phyloP scores from a whole-genome alignment of 2,888 invertebrate genomes.

The Gymnoscelis rufifasciata region DNA sequence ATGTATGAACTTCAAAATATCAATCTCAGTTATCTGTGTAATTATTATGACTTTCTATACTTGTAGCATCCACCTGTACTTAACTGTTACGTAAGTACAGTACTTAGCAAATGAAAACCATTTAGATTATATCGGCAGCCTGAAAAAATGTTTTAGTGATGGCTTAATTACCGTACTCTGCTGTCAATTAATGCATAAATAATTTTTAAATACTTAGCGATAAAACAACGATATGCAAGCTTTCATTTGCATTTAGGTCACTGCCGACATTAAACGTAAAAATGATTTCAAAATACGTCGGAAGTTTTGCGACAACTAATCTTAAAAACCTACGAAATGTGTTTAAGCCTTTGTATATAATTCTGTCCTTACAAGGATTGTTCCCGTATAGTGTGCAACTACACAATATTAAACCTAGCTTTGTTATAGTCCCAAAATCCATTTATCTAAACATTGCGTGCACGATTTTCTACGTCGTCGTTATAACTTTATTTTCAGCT shows the following conservation, averaged over 20 bases:
- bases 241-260: conserved; percentile 11
- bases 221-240: conserved; percentile 10
- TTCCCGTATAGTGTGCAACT: conserved; percentile 47
- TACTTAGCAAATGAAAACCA: not conserved
- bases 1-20: too few species aligned
- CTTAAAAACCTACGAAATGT: conserved; percentile 25
- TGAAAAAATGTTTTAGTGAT: conserved; percentile 25
- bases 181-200: conserved; percentile 29
- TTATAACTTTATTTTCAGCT: conserved; percentile 40
- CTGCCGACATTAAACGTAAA: conserved; percentile 15
- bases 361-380: conserved; percentile 40
- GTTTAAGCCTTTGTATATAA: conserved; percentile 44
- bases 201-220: conserved; percentile 8
- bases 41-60: too few species aligned
- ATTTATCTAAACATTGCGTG: conserved; percentile 51
- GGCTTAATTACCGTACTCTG: conserved; percentile 29
- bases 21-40: too few species aligned
- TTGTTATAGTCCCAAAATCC: conserved; percentile 42
- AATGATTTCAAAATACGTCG: conserved; percentile 27
- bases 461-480: conserved; percentile 38
- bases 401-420: conserved; percentile 30
- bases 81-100: too few species aligned
- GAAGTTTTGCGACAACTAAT: conserved; percentile 3
- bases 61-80: too few species aligned
- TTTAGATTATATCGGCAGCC: conserved; percentile 23